Conservation (phyloP, 2,888 invertebrate species). For the Galerucella pusilla region DNA sequence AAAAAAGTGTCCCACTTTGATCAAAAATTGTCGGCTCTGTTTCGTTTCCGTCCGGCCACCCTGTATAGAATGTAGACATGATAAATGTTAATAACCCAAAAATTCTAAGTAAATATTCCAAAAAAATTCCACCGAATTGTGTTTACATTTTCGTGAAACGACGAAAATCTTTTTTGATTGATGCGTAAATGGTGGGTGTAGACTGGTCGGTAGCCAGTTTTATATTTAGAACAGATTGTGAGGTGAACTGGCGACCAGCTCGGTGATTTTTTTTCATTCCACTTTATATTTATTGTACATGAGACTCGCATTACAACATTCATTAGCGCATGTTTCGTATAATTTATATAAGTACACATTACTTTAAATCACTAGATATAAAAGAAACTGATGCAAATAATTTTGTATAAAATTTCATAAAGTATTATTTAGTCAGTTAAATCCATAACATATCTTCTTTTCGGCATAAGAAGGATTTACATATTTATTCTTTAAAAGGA, state of each 20-base stretch:
- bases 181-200: constrained; percentile 27
- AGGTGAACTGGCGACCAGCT: constrained; percentile 14
- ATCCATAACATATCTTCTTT: too few species aligned
- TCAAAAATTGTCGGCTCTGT: too few species aligned
- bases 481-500: too few species aligned
- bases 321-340: constrained; percentile 40
- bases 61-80: not conserved
- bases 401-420: too few species aligned
- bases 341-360: constrained; percentile 36
- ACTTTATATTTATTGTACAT: constrained; percentile 35
- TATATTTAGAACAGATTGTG: constrained; percentile 33
- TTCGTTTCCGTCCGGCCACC: too few species aligned
- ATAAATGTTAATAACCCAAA: not conserved
- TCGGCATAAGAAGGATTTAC: too few species aligned
- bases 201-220: constrained; percentile 39
- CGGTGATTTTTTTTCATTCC: constrained; percentile 25
- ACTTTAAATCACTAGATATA: constrained; percentile 5
- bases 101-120: not conserved
- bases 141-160: constrained; percentile 21
- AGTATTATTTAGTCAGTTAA: too few species aligned
- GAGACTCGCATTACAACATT: constrained; percentile 43
- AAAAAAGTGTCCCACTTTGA: too few species aligned
- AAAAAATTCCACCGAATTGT: constrained; percentile 8
- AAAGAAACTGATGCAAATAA: too few species aligned
- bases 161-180: constrained; percentile 19